Base-by-base conservation (phyloP, 2,888 invertebrate genomes). In the Diaprepes abbreviatus region DNA sequence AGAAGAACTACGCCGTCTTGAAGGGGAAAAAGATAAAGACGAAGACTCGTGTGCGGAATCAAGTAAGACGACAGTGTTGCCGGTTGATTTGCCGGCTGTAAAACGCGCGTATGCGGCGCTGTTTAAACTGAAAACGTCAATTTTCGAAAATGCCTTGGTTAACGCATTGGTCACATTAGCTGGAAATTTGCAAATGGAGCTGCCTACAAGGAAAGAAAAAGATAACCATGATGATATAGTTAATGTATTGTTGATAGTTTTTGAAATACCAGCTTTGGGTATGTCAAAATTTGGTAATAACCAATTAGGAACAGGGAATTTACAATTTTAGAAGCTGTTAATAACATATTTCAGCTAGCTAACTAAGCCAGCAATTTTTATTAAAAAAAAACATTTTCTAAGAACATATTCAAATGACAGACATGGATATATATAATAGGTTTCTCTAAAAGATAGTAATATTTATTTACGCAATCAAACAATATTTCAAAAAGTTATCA, bases 1-100 rank as follows among this genome's bases (percentile, higher is more conserved):
- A 80, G 92, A 93, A 83, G 90, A 91, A 73, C 86, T 91, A n/a
- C 85, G 92, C 59, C 88, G 90, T 5, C 83, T 92, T 66, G 92
- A 92, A 81, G 91, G 90, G 58, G 95, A 96, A 81, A 89, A 91
- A 73, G 96, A 96, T 77, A 96, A 96, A 84, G 96, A 96, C 80
- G 91, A 92, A 77, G 95, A 96, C 79, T 90, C 92, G 77, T 88
- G 90, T 69, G 86, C 72, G 82, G 89, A 80, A 10, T 74, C 79
- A 7, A 82, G 82, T 66, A 77, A 76, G 57, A 74, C 74, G 21
- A 67, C 74, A 17, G 36, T 79, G n/a, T 71, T 71, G 0, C 88
- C 85, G 19, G 86, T 94, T n/a, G 94, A 95, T 83, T 87, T 93
- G 55, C 86, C 87, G 0, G 88, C 93, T 0, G 89, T 94, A 75